Evolutionary conservation across 2,113 vertebrate genomes (phyloP).

Genomic region (Marmota monax): DNA sequence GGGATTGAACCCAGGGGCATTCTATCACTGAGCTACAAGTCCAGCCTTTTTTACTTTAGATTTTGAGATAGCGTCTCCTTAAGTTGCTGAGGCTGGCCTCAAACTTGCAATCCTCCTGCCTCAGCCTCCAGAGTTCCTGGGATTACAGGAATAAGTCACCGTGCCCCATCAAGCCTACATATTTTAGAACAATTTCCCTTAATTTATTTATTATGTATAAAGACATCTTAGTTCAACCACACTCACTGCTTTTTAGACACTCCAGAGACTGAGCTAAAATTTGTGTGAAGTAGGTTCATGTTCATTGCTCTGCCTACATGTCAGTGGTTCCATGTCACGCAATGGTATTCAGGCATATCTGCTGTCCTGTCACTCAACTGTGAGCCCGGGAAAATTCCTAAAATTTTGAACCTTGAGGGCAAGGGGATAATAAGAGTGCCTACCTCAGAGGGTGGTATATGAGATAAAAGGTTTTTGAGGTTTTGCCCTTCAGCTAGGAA

Average conservation of each 20-base stretch:
- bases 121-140: no score
- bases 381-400: background rate
- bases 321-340: background rate
- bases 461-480: background rate
- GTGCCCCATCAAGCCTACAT: no score
- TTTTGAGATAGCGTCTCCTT: no score
- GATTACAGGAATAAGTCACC: no score
- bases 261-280: background rate
- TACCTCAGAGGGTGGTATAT: background rate
- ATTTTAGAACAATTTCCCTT: background rate
- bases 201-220: background rate
- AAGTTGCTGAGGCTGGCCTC: no score
- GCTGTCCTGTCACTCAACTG: background rate
- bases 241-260: background rate
- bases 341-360: background rate
- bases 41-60: no score
- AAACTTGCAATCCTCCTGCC: no score
- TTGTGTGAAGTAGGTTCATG: background rate
- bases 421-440: background rate
- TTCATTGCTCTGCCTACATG: background rate
- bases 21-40: no score
- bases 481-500: background rate
- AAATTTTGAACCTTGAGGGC: background rate
- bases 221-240: background rate
- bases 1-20: no score